Conservation (phyloP, 2,113 vertebrate genomes). For the Apus apus region DNA sequence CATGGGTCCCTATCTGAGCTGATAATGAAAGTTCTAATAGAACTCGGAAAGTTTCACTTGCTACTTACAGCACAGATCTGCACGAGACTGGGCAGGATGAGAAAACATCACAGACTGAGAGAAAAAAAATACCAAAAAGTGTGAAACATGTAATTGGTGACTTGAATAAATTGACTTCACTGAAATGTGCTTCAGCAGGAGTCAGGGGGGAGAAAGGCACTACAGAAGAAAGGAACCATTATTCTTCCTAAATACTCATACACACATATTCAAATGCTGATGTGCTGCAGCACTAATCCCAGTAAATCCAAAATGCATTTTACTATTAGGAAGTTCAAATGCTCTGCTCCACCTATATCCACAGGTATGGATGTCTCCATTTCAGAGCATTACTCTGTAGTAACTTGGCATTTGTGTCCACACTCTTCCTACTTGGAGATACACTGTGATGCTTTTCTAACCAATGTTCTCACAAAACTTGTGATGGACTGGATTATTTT, state of each 20-base stretch:
- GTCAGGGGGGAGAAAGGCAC: not conserved
- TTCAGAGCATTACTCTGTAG: not conserved
- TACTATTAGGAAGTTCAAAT: not conserved
- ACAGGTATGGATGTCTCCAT: not conserved
- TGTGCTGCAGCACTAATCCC: not conserved
- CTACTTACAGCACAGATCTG: not conserved
- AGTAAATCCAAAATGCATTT: not conserved
- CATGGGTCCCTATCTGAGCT: not conserved
- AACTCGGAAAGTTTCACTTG: not conserved
- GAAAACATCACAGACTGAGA: not conserved
- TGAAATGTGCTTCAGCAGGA: not conserved
- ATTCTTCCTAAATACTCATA: not conserved
- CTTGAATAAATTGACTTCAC: not conserved
- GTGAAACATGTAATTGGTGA: not conserved
- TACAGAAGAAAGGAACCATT: not conserved
- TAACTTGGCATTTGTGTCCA: not conserved
- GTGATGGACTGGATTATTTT: not conserved
- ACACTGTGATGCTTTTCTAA: not conserved
- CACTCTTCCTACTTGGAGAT: not conserved
- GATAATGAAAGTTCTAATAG: not conserved
- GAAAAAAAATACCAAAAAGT: not conserved
- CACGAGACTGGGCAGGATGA: not conserved
- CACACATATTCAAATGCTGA: fast-evolving
- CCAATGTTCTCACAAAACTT: not conserved
- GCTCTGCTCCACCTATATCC: not conserved